Evolutionary conservation across 2,797 vertebrate species (phyloP), one percentile per base, ranked within the genome.

Genomic region (Phoebastria nigripes): DNA sequence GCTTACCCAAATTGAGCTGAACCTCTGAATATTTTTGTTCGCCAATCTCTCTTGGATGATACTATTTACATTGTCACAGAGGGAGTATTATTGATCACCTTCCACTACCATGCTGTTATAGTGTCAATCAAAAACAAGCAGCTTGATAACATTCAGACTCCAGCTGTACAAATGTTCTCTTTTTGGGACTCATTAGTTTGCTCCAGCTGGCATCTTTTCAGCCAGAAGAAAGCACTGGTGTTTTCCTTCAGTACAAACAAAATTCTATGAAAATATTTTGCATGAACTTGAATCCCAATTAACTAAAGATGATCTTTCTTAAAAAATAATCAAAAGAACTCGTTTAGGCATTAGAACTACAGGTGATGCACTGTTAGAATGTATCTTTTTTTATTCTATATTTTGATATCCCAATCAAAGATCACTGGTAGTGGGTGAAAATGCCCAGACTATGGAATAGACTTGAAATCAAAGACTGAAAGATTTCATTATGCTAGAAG

Each of bases 131-230:
- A 92, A 96, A 87, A 1, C 71, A 85, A 95, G 69, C 69, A 94
- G 81, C 89, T 91, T 89, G 87, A 67, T 92, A 85, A 71, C 89
- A 92, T 80, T 92, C 89, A 90, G 74, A 71, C 74, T 94, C 44
- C 70, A 94, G 95, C 90, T 94, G 93, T 91, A 95, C 52, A 87
- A 95, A 85, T 83, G 71, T 54, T 93, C 67, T 93, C 44, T 95
- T 94, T 89, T 87, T 67, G 86, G 81, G 65, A 46, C 74, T 95
- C 88, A 92, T 96, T 95, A 92, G 15, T 82, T 94, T 85, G 56
- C 56, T 96, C 83, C 93, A 92, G 81, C 78, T 96, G 92, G 71
- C 81, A 78, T 91, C 59, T 89, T 92, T 87, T 93, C 90, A 90
- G 59, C 12, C 61, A 93, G 59, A 12, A 86, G 81, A 67, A 82